A percentile compares a stretch with the other conserved stretches of the same genome.
phyloP scores from a whole-genome alignment of 2,888 invertebrate genomes.

The Stegana nigrithorax region DNA sequence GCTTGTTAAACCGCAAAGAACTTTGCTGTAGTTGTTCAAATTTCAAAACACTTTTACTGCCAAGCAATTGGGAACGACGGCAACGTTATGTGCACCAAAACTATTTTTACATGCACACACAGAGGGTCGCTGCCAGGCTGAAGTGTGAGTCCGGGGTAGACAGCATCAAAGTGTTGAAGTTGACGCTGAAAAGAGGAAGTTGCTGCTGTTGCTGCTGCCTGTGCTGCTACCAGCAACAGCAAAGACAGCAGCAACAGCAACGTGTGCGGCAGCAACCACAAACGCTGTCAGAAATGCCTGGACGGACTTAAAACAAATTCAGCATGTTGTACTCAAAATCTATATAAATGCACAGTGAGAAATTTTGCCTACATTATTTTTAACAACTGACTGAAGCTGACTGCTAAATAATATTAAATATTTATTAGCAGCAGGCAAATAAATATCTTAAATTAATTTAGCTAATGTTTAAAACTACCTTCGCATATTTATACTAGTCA shows the following conservation, averaged over 20 bases:
- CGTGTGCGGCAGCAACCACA: conserved; percentile 23
- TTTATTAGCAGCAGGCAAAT: background rate
- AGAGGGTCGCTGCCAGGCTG: background rate
- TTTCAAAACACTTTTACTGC: conserved; percentile 14
- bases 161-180: conserved; percentile 7
- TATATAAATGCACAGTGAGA: too few relatives aligned
- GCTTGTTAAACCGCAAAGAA: background rate
- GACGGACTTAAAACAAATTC: background rate
- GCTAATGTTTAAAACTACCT: too few relatives aligned
- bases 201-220: background rate
- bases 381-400: too few relatives aligned
- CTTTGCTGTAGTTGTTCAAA: background rate
- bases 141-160: background rate
- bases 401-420: background rate
- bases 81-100: too few relatives aligned
- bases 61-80: background rate
- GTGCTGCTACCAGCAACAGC: background rate
- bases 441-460: too few relatives aligned
- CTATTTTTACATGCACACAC: background rate
- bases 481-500: too few relatives aligned
- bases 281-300: background rate
- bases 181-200: conserved; percentile 17
- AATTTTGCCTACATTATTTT: too few relatives aligned
- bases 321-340: background rate
- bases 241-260: conserved; percentile 21